Conservation (phyloP, 2,113 vertebrate genomes). For the Pycnonotus jocosus region DNA sequence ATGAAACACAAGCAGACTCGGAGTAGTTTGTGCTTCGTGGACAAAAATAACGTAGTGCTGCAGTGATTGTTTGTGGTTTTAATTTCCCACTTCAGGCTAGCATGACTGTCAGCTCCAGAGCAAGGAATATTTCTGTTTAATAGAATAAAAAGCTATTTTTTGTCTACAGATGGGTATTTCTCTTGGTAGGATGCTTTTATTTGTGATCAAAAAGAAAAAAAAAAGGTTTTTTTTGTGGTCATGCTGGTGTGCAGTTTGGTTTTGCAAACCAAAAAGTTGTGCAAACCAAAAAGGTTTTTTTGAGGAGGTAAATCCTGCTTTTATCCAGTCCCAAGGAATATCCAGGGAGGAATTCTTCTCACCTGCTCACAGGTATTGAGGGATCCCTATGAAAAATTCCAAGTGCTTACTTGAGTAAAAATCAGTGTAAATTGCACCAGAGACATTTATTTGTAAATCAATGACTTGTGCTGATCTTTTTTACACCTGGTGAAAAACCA, state of each 20-base stretch:
- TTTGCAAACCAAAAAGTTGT: too few species aligned
- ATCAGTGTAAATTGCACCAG: neutral
- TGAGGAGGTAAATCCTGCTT: neutral
- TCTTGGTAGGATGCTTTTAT: neutral
- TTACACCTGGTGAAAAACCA: fast-evolving
- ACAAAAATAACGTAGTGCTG: neutral
- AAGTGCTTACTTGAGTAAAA: neutral
- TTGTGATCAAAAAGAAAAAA: neutral
- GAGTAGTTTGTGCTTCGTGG: neutral
- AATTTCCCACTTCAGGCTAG: neutral
- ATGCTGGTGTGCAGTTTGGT: neutral
- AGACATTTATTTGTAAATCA: neutral
- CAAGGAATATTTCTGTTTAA: neutral
- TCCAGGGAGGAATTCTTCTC: neutral
- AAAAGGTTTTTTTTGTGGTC: neutral
- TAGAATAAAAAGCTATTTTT: neutral
- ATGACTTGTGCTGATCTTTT: neutral
- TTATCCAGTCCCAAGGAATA: too few species aligned
- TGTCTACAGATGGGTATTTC: neutral
- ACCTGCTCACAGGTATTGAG: neutral
- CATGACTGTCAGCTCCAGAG: neutral
- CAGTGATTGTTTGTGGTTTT: neutral
- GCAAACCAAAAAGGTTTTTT: fast-evolving
- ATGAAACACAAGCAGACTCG: neutral
- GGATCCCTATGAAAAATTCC: neutral